Base-by-base conservation (phyloP, 2,797 vertebrate species). In the Dendrocincla tyrannina region DNA sequence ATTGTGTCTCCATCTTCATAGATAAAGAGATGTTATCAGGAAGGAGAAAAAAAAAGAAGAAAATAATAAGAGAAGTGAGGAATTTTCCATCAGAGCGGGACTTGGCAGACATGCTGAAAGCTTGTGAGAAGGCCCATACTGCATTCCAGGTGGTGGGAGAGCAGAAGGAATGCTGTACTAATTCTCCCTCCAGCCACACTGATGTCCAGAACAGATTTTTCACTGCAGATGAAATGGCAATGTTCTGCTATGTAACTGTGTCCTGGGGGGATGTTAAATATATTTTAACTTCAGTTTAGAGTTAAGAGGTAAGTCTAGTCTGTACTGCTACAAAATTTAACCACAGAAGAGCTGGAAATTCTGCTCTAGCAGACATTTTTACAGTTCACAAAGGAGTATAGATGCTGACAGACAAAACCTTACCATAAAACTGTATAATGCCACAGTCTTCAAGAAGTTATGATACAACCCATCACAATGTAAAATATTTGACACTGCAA, bases 201-300 rank as follows among this genome's bases (percentile, higher is more conserved):
- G 79, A 75, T 84, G 82, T 94, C 88, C 94, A 97, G 95, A 95
- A 81, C 82, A 91, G 73, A 95, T 94, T 93, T 96, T 94, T 93
- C 73, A 84, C n/a, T 0, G 1, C 62, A 66, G 49, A 86, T 50
- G 82, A 88, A 95, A 89, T 12, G 3, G 62, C 73, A 89, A 33
- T 78, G 53, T 91, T 92, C 73, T 86, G 66, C 69, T 46, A 68
- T 66, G 69, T 62, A 90, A 91, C 89, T 69, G n/a, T 86, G 69
- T 91, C 91, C 89, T 84, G 46, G 64, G 93, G 89, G 95, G 42
- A 59, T 0, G 2, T 81, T 91, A 85, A 95, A 70, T 17, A 62
- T 78, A 80, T 91, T 81, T 86, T 80, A 44, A 41, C 53, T 67
- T 90, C 53, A 66, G 23, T 91, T 93, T 75, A 69, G 69, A 90